phyloP scores from a whole-genome alignment of 2,888 invertebrate species.

The Dynastes hyllus region DNA sequence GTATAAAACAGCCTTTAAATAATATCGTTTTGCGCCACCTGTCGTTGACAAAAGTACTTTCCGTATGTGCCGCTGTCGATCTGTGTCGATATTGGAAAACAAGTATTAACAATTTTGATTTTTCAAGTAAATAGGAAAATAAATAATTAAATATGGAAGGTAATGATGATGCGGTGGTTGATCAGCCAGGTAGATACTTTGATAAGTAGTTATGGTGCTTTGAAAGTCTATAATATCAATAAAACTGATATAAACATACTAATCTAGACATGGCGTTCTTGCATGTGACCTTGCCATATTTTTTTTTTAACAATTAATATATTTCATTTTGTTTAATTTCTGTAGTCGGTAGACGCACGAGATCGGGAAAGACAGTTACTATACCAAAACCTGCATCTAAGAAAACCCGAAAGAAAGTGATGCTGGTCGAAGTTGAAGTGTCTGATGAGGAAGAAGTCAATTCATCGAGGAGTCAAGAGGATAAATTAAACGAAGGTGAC shows the following conservation, averaged over 20 bases:
- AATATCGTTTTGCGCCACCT: slow-evolving; percentile 16
- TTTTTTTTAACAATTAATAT: slow-evolving; percentile 1
- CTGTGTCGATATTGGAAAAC: not conserved
- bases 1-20: too few species aligned
- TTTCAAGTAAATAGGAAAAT: slow-evolving; percentile 24
- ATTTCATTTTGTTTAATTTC: slow-evolving; percentile 1
- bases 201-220: not conserved
- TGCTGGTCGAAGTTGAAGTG: slow-evolving; percentile 72
- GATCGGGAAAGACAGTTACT: slow-evolving; percentile 72
- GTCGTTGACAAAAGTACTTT: slow-evolving; percentile 20
- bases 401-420: slow-evolving; percentile 69
- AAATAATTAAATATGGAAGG: slow-evolving; percentile 28
- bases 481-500: slow-evolving; percentile 46
- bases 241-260: not conserved
- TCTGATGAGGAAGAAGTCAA: slow-evolving; percentile 68
- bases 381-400: slow-evolving; percentile 62
- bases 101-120: slow-evolving; percentile 16
- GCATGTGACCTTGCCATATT: slow-evolving; percentile 30
- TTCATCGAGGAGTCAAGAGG: slow-evolving; percentile 48
- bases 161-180: slow-evolving; percentile 12
- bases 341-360: slow-evolving; percentile 70
- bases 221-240: not conserved
- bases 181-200: slow-evolving; percentile 25
- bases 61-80: slow-evolving; percentile 1
- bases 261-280: slow-evolving; percentile 35